These are phyloP conservation scores for Chinchilla lanigera DNA, from an alignment of 2,113 vertebrate species.

Conservation along the genomic window DNA sequence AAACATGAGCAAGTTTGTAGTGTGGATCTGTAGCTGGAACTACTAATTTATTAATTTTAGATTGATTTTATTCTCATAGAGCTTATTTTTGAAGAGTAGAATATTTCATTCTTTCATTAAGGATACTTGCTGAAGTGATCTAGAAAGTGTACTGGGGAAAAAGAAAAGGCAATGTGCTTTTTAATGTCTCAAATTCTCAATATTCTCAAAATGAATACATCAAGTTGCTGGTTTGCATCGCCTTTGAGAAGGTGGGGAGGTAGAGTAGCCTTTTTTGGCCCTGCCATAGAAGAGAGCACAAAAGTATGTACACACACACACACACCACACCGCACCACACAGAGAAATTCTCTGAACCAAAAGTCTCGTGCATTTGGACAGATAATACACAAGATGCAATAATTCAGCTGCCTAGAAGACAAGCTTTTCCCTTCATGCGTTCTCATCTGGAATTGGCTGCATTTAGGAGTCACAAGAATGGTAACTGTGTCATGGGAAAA, in stretches of 20 bases:
- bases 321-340: too few species aligned
- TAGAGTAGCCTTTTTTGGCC: background rate
- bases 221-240: background rate
- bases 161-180: background rate
- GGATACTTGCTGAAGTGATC: background rate
- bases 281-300: background rate
- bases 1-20: background rate
- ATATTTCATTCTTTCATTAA: background rate
- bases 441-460: background rate
- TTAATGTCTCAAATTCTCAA: background rate
- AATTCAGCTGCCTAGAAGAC: background rate
- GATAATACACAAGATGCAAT: background rate
- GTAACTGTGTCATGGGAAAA: background rate
- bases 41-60: background rate
- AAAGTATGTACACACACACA: background rate
- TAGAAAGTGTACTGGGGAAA: background rate
- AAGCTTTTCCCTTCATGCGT: background rate
- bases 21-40: background rate
- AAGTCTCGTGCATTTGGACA: background rate
- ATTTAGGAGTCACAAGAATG: too few species aligned
- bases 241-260: background rate
- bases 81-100: background rate
- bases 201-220: background rate
- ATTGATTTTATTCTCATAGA: background rate
- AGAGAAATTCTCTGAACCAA: background rate